Evolutionary conservation across 2,888 invertebrate genomes (phyloP).

Genomic region (Dermolepida albohirtum): DNA sequence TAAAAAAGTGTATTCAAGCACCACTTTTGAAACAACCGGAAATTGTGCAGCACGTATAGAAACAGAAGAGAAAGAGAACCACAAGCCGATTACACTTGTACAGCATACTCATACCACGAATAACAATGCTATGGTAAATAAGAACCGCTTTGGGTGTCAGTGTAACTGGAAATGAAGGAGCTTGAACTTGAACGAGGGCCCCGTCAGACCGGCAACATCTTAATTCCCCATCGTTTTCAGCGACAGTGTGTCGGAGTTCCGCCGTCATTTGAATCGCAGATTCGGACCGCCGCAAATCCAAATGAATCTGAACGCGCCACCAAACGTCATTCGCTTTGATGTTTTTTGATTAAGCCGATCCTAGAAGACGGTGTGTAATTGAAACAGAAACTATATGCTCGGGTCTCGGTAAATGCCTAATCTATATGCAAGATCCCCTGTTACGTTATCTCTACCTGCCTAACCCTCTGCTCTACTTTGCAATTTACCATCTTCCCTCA

Average conservation of each 20-base stretch:
- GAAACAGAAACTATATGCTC: slow-evolving; percentile 61
- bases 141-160: slow-evolving; percentile 56
- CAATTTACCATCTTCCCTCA: slow-evolving; percentile 13
- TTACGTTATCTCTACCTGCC: slow-evolving; percentile 32
- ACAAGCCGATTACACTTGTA: slow-evolving; percentile 59
- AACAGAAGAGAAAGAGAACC: slow-evolving; percentile 46
- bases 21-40: slow-evolving; percentile 3
- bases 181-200: not conserved
- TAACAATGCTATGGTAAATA: slow-evolving; percentile 59
- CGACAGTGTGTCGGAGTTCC: slow-evolving; percentile 5
- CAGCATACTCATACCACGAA: slow-evolving; percentile 48
- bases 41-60: slow-evolving; percentile 11
- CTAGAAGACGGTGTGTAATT: slow-evolving; percentile 57
- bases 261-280: slow-evolving; percentile 58
- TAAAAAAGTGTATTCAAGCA: too few species aligned
- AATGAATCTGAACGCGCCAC: slow-evolving; percentile 47
- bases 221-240: slow-evolving; percentile 49
- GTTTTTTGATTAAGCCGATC: slow-evolving; percentile 62
- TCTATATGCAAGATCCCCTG: slow-evolving; percentile 61
- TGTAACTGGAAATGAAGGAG: slow-evolving; percentile 49
- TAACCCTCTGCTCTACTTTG: slow-evolving; percentile 16
- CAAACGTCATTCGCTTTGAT: slow-evolving; percentile 61
- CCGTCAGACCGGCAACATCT: slow-evolving; percentile 45
- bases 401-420: slow-evolving; percentile 59
- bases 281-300: slow-evolving; percentile 53